Percentiles rank a stretch among this genome's conserved stretches.
phyloP scores from a whole-genome alignment of 1,140 invertebrate species.

The Teleopsis dalmanni region DNA sequence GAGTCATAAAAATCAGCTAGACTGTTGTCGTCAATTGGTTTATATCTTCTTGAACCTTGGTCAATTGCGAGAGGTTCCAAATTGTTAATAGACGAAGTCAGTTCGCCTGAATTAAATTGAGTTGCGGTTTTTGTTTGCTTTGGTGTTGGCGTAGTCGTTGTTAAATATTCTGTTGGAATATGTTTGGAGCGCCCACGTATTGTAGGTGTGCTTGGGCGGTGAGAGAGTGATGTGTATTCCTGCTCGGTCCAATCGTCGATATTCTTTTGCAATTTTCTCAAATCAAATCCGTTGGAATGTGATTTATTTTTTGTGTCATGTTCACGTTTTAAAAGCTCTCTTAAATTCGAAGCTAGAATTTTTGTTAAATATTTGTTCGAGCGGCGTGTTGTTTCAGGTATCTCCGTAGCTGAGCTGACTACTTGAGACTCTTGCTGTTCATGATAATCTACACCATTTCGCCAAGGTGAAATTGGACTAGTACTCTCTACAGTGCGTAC shows the following conservation, averaged over 20 bases:
- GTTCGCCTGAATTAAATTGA: constrained; percentile 6
- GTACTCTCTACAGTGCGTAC: constrained; percentile 22
- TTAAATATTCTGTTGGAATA: constrained; percentile 70
- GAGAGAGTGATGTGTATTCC: constrained; percentile 55
- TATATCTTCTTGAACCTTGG: constrained; percentile 20
- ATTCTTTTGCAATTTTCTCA: constrained; percentile 66
- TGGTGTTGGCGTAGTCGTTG: constrained; percentile 45
- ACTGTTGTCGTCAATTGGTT: constrained; percentile 23
- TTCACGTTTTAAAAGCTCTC: constrained; percentile 32
- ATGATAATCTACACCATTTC: constrained; percentile 29
- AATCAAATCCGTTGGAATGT: constrained; percentile 56
- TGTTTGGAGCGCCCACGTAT: constrained; percentile 58
- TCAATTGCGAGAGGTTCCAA: constrained; percentile 26
- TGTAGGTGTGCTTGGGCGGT: constrained; percentile 49
- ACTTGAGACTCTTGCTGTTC: constrained; percentile 46
- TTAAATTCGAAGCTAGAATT: constrained; percentile 38
- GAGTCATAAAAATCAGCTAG: constrained; percentile 1
- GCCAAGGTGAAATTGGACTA: constrained; percentile 19
- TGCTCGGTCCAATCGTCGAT: constrained; percentile 79
- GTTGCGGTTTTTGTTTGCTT: constrained; percentile 34
- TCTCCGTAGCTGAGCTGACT: constrained; percentile 23
- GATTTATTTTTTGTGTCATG: constrained; percentile 23
- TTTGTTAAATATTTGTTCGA: constrained; percentile 35
- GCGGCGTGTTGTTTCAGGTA: constrained; percentile 9
- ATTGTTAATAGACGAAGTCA: constrained; percentile 35